A percentile compares a stretch with the other conserved stretches of the same genome.
Evolutionary conservation across 2,113 vertebrate genomes (phyloP).

Genomic region (Syngnathus scovelli): DNA sequence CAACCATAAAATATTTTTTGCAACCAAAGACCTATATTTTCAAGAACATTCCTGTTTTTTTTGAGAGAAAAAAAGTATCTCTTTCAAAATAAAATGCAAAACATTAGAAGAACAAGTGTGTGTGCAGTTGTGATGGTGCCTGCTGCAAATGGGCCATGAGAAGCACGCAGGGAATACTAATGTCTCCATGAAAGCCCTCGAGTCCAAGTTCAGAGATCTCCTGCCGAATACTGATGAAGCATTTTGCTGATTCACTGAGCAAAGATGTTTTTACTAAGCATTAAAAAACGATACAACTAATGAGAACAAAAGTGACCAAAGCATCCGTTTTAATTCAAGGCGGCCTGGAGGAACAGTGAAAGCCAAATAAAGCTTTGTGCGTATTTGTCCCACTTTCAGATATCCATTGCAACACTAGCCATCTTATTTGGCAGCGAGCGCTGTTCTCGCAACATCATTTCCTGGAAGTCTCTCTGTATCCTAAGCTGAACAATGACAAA

Average conservation of each 20-base stretch:
- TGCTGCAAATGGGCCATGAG: conserved; percentile 53
- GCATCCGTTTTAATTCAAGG: conserved; percentile 2
- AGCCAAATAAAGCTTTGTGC: conserved; percentile 19
- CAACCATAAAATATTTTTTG: no score
- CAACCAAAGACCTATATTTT: no score
- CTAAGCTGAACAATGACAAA: conserved; percentile 28
- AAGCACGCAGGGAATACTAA: conserved; percentile 59
- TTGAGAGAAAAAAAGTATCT: neutral
- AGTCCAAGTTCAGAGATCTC: conserved; percentile 27
- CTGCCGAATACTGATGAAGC: conserved; percentile 56
- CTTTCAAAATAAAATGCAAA: neutral
- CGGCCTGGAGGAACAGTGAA: conserved; percentile 4
- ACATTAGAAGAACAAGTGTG: no score
- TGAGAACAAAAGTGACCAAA: conserved; percentile 13
- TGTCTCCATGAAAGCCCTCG: conserved; percentile 46
- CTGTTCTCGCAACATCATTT: conserved; percentile 44
- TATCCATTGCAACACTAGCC: conserved; percentile 26
- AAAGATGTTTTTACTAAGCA: conserved; percentile 9
- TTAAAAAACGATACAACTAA: neutral
- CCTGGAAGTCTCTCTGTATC: conserved; percentile 29
- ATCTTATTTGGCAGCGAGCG: conserved; percentile 15
- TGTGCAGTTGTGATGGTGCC: conserved; percentile 31
- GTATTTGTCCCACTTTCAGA: conserved; percentile 22
- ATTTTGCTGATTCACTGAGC: conserved; percentile 62
- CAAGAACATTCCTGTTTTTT: neutral